Evolutionary conservation across 1,140 invertebrate genomes (phyloP), one percentile per base, ranked within the genome.

Genomic region (Drosophila sucinea): DNA sequence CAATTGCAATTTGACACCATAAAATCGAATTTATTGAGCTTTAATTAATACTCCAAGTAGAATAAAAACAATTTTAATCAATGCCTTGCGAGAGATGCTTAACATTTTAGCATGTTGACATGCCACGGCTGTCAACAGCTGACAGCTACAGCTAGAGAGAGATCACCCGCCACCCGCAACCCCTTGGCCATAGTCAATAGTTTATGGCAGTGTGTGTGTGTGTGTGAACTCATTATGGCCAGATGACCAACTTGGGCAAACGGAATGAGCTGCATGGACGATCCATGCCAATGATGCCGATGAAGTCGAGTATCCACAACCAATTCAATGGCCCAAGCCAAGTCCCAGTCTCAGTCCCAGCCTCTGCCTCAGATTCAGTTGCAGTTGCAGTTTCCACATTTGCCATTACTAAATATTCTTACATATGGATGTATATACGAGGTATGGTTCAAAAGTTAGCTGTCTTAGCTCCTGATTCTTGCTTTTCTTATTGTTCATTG

Each of bases 51-150:
- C 44, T 25, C 3, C 23, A 51, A 73, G 60, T 73, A 61, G 70
- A 60, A 79, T 62, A 61, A 62, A 80, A 79, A 82, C 60, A 81
- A 87, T 86, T 86, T 86, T 87, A 86, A 86, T 86, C 82, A 87
- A 86, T 80, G 84, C 79, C 71, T 76, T 56, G 77, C 70, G 69
- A 80, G 57, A 79, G 57, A 79, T 80, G 84, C 77, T 87, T 83
- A 70, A 74, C 83, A 86, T 86, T 86, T 84, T 76, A 86, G 82
- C 82, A 86, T 83, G 76, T 89, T 85, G 83, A 87, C 83, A 87
- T 87, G 83, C 83, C 83, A 87, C 84, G 83, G 83, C 83, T 87
- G 84, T 86, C 83, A 86, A 72, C 83, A 86, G 83, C 77, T 86
- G 83, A 86, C 83, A 83, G 63, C 61, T 81, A 44, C 51, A 69